Conservation (phyloP, 2,888 invertebrate species). For the Stenodema calcarata region DNA sequence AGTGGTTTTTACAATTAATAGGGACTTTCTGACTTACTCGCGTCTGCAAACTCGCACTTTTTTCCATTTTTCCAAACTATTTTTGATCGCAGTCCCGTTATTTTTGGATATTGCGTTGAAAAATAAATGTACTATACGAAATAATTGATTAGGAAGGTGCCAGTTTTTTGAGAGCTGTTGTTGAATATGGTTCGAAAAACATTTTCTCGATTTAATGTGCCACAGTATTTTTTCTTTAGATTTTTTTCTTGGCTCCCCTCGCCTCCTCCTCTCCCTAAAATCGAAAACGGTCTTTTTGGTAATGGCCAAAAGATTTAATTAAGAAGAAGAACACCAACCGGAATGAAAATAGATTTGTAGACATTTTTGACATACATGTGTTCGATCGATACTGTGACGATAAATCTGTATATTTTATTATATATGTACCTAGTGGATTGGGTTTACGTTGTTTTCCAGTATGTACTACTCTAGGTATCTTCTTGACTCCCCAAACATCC, state of each 20-base stretch:
- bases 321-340: slow-evolving; percentile 33
- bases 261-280: not conserved
- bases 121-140: not conserved
- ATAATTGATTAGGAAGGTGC: not conserved
- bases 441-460: not conserved
- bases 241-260: not conserved
- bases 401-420: not conserved
- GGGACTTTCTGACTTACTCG: not conserved
- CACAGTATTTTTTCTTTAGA: not conserved
- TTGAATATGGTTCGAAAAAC: not conserved
- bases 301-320: not conserved
- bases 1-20: not conserved
- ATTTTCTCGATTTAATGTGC: not conserved
- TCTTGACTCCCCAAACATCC: not conserved
- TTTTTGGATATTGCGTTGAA: not conserved
- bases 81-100: not conserved
- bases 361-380: slow-evolving; percentile 7
- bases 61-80: not conserved
- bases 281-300: not conserved
- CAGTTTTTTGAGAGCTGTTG: not conserved
- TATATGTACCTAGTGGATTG: not conserved
- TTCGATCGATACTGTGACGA: not conserved
- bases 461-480: not conserved
- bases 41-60: not conserved
- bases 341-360: slow-evolving; percentile 28